Conservation (phyloP, 2,113 vertebrate genomes). For the Cairina moschata region DNA sequence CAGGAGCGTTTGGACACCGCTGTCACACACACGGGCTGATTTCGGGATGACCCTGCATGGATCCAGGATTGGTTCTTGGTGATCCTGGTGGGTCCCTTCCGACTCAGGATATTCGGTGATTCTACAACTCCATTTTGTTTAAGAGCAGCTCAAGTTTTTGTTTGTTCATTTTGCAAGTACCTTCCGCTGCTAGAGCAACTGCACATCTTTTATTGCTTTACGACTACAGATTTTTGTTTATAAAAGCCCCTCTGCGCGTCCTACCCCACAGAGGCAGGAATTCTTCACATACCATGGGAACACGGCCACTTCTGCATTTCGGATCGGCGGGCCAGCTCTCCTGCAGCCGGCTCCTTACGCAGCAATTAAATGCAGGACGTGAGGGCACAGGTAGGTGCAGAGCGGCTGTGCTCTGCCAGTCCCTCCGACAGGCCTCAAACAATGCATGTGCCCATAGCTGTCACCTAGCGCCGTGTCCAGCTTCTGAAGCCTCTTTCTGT, state of each 20-base stretch:
- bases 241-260: neutral
- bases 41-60: too few species aligned
- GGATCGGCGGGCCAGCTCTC: fast-evolving
- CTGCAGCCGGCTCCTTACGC: fast-evolving
- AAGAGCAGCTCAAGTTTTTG: neutral
- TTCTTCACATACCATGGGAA: neutral
- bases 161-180: neutral
- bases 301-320: neutral
- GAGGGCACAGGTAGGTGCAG: neutral
- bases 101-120: too few species aligned
- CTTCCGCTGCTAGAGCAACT: neutral
- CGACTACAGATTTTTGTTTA: neutral
- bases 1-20: too few species aligned
- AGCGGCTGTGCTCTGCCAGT: neutral
- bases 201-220: neutral
- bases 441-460: fast-evolving
- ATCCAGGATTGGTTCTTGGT: too few species aligned
- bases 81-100: too few species aligned
- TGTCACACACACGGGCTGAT: too few species aligned
- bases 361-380: neutral
- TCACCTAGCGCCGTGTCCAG: neutral
- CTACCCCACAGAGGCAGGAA: neutral
- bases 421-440: neutral
- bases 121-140: neutral
- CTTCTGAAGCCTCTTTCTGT: neutral